Base-by-base conservation (phyloP, 2,797 vertebrate genomes). In the Sebastes cheni region DNA sequence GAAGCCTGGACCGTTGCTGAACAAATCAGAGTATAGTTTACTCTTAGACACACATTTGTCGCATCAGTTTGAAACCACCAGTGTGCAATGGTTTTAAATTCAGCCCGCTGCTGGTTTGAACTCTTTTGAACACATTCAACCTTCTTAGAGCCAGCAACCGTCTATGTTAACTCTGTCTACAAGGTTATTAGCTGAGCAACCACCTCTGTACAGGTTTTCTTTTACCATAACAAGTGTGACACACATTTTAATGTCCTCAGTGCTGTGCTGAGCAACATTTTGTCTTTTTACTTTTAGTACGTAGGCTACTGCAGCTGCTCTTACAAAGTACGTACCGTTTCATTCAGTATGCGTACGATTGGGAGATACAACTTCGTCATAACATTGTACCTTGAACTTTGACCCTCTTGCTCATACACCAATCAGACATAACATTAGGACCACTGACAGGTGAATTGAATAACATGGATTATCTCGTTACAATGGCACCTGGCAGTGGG, bases 351-450 rank as follows among this genome's bases (percentile, higher is more conserved):
- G 16, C 16, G 4, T 18, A 46, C 16, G 16, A 46, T 46, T 46
- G 42, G 42, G 16, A 46, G 42, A 8, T 46, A 46, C 42, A 8
- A 46, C 16, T 46, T 46, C 16, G 3, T 46, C 0, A 46, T 18
- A 46, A 46, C 42, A 46, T 46, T 46, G 42, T 0, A 18, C 16
- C 3, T 46, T 46, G 39, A 46, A 46, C 14, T 46, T 7, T 46
- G 39, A 46, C 42, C 16, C 42, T 46, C 1, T 46, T 46, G 42
- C 3, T 46, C 42, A 46, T 46, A 46, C 42, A 18, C 39, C 2
- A 0, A 42, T 42, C 13, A 42, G 39, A 0, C 39, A 42, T 42
- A 42, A 42, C 39, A 42, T 42, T 42, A 42, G 0, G 5, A 42
- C 39, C 13, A 42, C 39, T 42, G 39, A 42, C 1, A 42, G 39